Evolutionary conservation across 23 tunicate genomes (phyloP), one percentile per base, ranked within the genome.

Genomic region (Diplosoma virens): DNA sequence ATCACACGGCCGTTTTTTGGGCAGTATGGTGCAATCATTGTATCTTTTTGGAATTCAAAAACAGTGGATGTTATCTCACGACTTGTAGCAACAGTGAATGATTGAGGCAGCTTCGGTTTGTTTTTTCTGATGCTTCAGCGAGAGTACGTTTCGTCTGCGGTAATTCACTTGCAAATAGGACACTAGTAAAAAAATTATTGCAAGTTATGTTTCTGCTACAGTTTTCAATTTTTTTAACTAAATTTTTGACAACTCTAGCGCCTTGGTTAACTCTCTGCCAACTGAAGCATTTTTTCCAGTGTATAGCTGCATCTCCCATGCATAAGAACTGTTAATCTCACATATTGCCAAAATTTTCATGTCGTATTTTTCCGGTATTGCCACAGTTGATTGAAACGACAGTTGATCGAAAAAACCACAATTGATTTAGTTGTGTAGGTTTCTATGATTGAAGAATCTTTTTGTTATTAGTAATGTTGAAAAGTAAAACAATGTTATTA

Each of bases 341-440:
- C 78, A 72, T 25, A 72, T 72, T 48, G 78, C 61, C 78, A 61
- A 72, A 72, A 72, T 72, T 47, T 72, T 72, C 29, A 72, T 72
- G 14, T 61, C 78, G 30, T 72, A 72, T 33, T 72, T 72, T 47
- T 18, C 78, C 6, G 47, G 78, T 47, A 47, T 72, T 27, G 61
- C 47, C 4, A 35, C 61, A 47, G 48, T 72, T n/a, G 47, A 72
- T 22, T 48, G 78, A 33, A 32, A 35, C 29, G 48, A 72, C 2
- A 35, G 61, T n/a, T n/a, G n/a, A n/a, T n/a, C n/a, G n/a, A n/a
- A n/a, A n/a, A n/a, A n/a, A n/a, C n/a, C n/a, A n/a, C n/a, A n/a
- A n/a, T n/a, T n/a, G n/a, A n/a, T n/a, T n/a, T n/a, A n/a, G n/a
- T n/a, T n/a, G n/a, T n/a, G n/a, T n/a, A n/a, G n/a, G n/a, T n/a